Percentiles rank a stretch among this genome's conserved stretches.
Evolutionary conservation across 2,113 vertebrate species (phyloP).

Genomic region (Neoarius graeffei): DNA sequence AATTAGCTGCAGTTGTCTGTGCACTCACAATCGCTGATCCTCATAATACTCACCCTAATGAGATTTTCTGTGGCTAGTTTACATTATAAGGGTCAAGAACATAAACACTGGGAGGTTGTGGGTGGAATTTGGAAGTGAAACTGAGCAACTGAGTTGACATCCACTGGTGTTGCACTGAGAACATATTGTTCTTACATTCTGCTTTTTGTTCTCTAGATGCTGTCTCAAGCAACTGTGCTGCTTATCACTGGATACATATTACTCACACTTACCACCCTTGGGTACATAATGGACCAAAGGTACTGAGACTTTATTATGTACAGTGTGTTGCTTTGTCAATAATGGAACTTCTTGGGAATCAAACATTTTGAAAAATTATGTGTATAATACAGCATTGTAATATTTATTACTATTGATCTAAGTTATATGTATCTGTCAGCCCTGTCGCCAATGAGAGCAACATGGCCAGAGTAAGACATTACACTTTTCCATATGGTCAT

Average conservation of each 20-base stretch:
- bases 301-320: constrained; percentile 50
- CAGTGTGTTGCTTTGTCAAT: not conserved
- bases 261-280: constrained; percentile 83
- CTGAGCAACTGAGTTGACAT: not conserved
- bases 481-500: not conserved
- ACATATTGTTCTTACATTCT: not conserved
- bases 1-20: constrained; percentile 1
- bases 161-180: not conserved
- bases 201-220: constrained; percentile 56
- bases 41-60: not conserved
- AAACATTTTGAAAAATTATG: not conserved
- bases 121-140: not conserved
- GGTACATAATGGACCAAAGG: constrained; percentile 86
- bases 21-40: not conserved
- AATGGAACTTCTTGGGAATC: not conserved
- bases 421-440: not conserved
- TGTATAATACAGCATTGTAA: not conserved
- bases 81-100: not conserved
- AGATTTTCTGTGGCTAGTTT: not conserved
- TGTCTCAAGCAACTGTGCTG: constrained; percentile 77
- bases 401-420: not conserved
- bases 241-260: constrained; percentile 80
- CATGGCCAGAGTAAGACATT: not conserved
- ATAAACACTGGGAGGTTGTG: not conserved
- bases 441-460: not conserved